A percentile compares a stretch with the other conserved stretches of the same genome.
Evolutionary conservation across 1,140 invertebrate species (phyloP).

Genomic region (Apis mellifera): DNA sequence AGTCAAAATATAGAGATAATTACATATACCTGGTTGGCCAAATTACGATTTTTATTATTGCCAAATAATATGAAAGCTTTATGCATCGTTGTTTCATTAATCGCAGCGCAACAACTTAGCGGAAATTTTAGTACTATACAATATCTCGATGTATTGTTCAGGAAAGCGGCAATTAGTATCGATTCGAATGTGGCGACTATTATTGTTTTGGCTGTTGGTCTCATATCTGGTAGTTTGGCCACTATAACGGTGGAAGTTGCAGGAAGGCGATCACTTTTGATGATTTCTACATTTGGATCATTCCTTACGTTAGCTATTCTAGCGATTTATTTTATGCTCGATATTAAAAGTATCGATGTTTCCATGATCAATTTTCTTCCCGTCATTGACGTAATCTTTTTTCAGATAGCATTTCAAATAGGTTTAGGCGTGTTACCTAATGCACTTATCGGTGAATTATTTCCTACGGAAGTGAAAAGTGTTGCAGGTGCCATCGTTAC

Average conservation of each 20-base stretch:
- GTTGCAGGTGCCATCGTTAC: slow-evolving; percentile 84
- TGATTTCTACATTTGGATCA: slow-evolving; percentile 84
- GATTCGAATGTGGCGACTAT: slow-evolving; percentile 84
- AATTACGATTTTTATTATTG: slow-evolving; percentile 62
- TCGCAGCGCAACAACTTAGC: slow-evolving; percentile 89
- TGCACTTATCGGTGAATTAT: slow-evolving; percentile 89
- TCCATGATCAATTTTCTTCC: slow-evolving; percentile 83
- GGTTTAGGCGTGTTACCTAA: slow-evolving; percentile 90
- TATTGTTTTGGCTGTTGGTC: slow-evolving; percentile 86
- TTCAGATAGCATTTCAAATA: slow-evolving; percentile 87
- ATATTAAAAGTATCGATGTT: slow-evolving; percentile 52
- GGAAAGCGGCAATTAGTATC: slow-evolving; percentile 82
- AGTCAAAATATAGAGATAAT: slow-evolving; percentile 12
- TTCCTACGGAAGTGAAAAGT: slow-evolving; percentile 87
- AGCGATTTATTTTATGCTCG: slow-evolving; percentile 84
- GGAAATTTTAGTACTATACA: slow-evolving; percentile 91
- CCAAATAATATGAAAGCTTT: slow-evolving; percentile 85
- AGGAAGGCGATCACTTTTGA: slow-evolving; percentile 86
- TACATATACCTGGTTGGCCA: slow-evolving; percentile 64
- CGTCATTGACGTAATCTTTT: slow-evolving; percentile 85
- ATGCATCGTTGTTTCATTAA: slow-evolving; percentile 85
- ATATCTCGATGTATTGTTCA: slow-evolving; percentile 88
- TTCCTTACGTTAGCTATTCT: slow-evolving; percentile 82
- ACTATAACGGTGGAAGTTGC: slow-evolving; percentile 87
- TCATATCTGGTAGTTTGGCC: slow-evolving; percentile 84